phyloP scores from a whole-genome alignment of 92 coral and sea anemone genomes.

The Paramuricea clavata region DNA sequence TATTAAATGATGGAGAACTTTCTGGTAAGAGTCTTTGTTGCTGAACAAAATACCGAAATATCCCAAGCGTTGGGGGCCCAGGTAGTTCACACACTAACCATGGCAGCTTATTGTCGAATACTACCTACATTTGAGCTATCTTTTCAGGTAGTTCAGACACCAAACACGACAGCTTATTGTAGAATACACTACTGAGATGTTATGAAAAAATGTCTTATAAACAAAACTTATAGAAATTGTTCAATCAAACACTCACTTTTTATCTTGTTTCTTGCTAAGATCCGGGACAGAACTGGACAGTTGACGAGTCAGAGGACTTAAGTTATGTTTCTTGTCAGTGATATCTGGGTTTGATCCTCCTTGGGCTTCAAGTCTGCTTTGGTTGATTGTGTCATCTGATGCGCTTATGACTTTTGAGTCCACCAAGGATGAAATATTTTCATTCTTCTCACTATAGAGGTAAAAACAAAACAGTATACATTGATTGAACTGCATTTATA shows the following conservation, averaged over 20 bases:
- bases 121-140: too few relatives aligned
- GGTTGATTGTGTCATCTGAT: conserved; percentile 23
- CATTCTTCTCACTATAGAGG: neutral
- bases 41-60: too few relatives aligned
- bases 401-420: conserved; percentile 22
- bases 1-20: neutral
- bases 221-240: neutral
- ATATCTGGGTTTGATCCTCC: conserved; percentile 38
- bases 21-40: neutral
- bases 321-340: neutral
- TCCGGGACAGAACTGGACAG: conserved; percentile 50
- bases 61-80: too few relatives aligned
- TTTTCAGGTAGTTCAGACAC: too few relatives aligned
- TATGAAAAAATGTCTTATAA: neutral
- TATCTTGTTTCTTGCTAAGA: conserved; percentile 6
- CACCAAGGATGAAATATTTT: neutral
- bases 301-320: conserved; percentile 40
- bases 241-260: neutral
- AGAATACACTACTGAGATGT: neutral
- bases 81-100: too few relatives aligned
- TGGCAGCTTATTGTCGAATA: too few relatives aligned
- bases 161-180: neutral
- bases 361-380: neutral
- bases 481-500: neutral
- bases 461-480: neutral